A percentile compares a stretch with the other conserved stretches of the same genome.
phyloP scores from a whole-genome alignment of 1,140 invertebrate genomes.

The Protaetia brevitarsis region DNA sequence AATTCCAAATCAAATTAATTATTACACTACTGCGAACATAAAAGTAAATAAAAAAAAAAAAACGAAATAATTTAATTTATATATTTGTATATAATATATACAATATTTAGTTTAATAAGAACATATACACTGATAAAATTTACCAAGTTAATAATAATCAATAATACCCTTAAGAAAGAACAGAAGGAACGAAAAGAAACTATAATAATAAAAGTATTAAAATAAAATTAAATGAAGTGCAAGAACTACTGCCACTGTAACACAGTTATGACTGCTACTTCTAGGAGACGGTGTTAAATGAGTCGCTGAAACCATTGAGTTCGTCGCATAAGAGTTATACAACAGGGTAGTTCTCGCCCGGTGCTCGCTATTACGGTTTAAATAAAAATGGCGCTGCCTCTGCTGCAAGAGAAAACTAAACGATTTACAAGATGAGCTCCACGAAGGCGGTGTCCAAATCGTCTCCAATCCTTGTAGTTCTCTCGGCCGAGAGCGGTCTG shows the following conservation, averaged over 20 bases:
- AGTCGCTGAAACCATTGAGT: slow-evolving; percentile 3
- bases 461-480: slow-evolving; percentile 99
- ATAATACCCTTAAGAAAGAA: slow-evolving; percentile 2
- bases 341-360: not conserved
- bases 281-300: not conserved
- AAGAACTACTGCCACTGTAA: slow-evolving; percentile 9
- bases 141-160: slow-evolving; percentile 17
- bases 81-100: slow-evolving; percentile 28
- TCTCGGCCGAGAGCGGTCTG: slow-evolving; percentile 96
- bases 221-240: not conserved
- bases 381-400: not conserved
- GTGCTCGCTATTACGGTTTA: too few relatives aligned
- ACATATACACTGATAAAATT: slow-evolving; percentile 11
- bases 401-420: not conserved
- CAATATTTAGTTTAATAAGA: slow-evolving; percentile 10
- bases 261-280: not conserved
- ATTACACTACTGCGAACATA: too few relatives aligned
- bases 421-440: slow-evolving; percentile 75
- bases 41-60: slow-evolving; percentile 24
- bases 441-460: slow-evolving; percentile 98
- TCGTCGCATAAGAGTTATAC: not conserved
- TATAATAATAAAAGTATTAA: slow-evolving; percentile 17
- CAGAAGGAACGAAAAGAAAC: not conserved
- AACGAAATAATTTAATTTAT: slow-evolving; percentile 19
- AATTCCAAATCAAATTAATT: too few relatives aligned